phyloP scores from a whole-genome alignment of 2,888 invertebrate species.

The Ceriagrion tenellum region DNA sequence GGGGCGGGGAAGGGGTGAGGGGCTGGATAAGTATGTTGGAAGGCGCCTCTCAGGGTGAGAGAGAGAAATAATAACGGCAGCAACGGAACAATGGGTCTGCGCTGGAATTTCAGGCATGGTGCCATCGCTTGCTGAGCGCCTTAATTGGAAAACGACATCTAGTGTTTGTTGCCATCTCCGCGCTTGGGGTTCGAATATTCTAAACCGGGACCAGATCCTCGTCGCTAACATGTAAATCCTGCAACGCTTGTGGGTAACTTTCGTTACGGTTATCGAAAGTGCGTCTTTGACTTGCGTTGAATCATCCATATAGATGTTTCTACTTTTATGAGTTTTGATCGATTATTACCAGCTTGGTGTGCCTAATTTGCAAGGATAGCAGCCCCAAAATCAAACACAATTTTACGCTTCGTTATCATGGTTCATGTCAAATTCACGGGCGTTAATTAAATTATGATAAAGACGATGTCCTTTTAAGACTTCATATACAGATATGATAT shows the following conservation, averaged over 20 bases:
- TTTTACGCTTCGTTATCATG: too few species aligned
- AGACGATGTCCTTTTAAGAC: too few species aligned
- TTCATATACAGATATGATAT: too few species aligned
- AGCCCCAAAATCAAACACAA: too few species aligned
- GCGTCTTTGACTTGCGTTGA: background rate
- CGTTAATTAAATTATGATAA: too few species aligned
- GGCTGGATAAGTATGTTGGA: background rate
- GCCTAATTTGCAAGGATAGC: too few species aligned
- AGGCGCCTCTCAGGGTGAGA: background rate
- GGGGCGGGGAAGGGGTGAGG: too few species aligned
- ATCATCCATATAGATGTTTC: background rate
- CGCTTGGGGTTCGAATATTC: background rate
- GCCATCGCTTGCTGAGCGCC: background rate
- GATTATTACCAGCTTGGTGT: background rate
- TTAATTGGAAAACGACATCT: constrained; percentile 30
- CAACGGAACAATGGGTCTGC: background rate
- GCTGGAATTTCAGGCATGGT: background rate
- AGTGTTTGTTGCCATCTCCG: background rate
- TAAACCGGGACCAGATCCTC: background rate
- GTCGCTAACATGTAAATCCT: background rate
- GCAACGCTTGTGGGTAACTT: background rate
- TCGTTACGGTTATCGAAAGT: background rate
- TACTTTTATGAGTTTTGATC: background rate
- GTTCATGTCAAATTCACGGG: too few species aligned
- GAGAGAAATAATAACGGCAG: background rate